Percentiles rank a stretch among this genome's conserved stretches.
phyloP scores from a whole-genome alignment of 2,113 vertebrate genomes.

The Hippotragus niger region DNA sequence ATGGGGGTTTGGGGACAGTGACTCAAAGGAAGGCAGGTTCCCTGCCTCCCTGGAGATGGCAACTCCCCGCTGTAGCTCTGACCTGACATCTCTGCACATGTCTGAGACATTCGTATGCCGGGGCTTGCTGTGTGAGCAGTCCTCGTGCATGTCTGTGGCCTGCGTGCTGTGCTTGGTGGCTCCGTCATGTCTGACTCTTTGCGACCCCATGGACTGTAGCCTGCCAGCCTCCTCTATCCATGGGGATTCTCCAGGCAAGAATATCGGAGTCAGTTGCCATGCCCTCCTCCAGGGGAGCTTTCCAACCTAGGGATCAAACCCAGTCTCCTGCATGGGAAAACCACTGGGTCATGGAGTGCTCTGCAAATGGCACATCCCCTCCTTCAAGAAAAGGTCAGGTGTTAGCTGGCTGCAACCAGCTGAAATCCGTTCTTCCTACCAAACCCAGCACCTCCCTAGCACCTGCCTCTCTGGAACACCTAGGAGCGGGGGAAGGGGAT shows the following conservation, averaged over 20 bases:
- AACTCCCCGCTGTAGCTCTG: not conserved
- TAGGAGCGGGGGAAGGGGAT: not conserved
- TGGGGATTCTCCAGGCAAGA: not conserved
- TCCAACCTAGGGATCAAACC: not conserved
- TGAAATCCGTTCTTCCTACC: not conserved
- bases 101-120: fast-evolving
- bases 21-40: not conserved
- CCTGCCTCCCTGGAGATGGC: not conserved
- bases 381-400: not conserved
- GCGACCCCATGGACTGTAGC: not conserved
- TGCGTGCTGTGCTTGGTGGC: not conserved
- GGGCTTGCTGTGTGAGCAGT: not conserved
- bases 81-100: not conserved
- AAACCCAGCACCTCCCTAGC: not conserved
- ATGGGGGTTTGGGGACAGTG: not conserved
- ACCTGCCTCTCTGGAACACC: not conserved
- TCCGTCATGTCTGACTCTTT: not conserved
- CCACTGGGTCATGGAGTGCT: not conserved
- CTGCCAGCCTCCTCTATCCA: not conserved
- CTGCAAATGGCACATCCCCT: not conserved
- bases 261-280: not conserved
- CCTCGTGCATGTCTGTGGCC: not conserved
- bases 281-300: not conserved
- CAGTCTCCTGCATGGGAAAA: not conserved
- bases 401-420: not conserved